Evolutionary conservation across 1,140 invertebrate genomes (phyloP), one percentile per base, ranked within the genome.

Genomic region (Carposina sasakii): DNA sequence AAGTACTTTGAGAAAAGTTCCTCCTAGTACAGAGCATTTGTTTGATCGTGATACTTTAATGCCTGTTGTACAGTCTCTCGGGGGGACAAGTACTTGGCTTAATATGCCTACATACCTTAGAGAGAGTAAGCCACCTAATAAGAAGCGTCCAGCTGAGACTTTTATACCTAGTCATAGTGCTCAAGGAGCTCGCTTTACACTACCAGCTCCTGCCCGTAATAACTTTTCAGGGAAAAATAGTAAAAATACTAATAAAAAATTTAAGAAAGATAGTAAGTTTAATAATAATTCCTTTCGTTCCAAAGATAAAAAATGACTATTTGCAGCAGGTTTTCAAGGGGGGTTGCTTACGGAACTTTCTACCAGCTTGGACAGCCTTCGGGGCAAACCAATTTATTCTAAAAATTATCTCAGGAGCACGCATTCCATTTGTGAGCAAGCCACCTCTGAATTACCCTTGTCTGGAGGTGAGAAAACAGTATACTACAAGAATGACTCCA

Each of bases 391-490:
- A 48, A 5, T 41, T 54, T n/a, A 52, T 69, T 16, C 23, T 72
- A 26, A 55, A 52, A 40, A 44, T 67, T 1, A 52, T 67, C 17
- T 48, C 57, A 45, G 63, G 51, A 21, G 30, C 39, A 19, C 50
- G 50, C 17, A 66, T 69, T 37, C 60, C 60, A 23, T 47, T 71
- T 21, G 22, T 24, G 33, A 33, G 34, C n/a, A 65, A 52, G 36
- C 59, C 63, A 20, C 20, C 19, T 10, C 21, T 72, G 16, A 57
- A 48, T 13, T 45, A 34, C 15, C 42, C 39, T 17, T 31, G 44
- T 0, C 21, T 13, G 6, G 15, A 1, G 12, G 10, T 37, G 28
- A 28, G 36, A 10, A 6, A 13, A 9, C 16, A 16, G 15, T 67
- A 61, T 39, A 20, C 20, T 5, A 60, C 56, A 28, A 47, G 28